Conservation (phyloP, 2,888 invertebrate genomes). For the Napeogenes inachia region DNA sequence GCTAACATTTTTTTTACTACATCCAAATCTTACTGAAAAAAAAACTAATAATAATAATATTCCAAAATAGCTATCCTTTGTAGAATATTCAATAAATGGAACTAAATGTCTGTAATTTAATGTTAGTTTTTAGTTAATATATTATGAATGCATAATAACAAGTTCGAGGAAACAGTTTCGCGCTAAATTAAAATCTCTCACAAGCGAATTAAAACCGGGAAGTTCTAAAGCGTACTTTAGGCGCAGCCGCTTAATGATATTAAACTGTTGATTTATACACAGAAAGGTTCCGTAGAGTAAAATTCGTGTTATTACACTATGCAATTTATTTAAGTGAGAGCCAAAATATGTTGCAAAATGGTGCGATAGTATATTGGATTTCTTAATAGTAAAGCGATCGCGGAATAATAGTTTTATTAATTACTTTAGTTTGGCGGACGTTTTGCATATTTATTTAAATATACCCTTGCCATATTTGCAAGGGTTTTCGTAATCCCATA, state of each 20-base stretch:
- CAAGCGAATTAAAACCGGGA: conserved; percentile 61
- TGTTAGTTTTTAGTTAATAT: conserved; percentile 53
- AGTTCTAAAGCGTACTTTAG: conserved; percentile 64
- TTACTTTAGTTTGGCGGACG: background rate
- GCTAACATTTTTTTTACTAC: no score
- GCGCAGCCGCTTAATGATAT: conserved; percentile 63
- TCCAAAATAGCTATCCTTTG: background rate
- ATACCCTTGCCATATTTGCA: background rate
- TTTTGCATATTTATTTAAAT: background rate
- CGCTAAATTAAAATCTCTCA: conserved; percentile 67
- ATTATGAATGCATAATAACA: conserved; percentile 61
- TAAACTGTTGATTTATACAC: conserved; percentile 69
- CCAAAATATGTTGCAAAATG: conserved; percentile 16
- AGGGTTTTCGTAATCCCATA: no score
- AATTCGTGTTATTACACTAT: conserved; percentile 33
- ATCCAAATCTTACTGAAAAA: no score
- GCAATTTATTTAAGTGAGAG: conserved; percentile 28
- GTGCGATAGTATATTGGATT: background rate
- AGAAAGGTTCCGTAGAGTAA: conserved; percentile 43
- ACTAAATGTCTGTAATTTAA: conserved; percentile 24
- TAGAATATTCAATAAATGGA: conserved; percentile 15
- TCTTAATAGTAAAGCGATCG: conserved; percentile 1
- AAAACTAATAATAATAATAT: background rate
- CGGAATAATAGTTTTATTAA: background rate
- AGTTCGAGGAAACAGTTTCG: conserved; percentile 60